phyloP scores from a whole-genome alignment of 2,797 vertebrate genomes.

The Darevskia nairensis region DNA sequence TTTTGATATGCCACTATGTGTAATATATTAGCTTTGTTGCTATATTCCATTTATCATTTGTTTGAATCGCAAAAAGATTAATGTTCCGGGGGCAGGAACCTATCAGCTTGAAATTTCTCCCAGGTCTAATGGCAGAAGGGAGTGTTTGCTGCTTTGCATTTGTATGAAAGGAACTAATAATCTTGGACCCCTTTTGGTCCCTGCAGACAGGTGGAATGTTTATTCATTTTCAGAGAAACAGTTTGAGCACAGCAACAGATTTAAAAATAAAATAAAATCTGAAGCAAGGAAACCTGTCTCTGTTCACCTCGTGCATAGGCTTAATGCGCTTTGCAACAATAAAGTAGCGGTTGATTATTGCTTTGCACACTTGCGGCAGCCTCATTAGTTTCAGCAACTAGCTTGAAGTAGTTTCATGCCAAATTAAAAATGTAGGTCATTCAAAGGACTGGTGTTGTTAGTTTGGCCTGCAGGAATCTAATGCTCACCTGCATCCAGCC shows the following conservation, averaged over 20 bases:
- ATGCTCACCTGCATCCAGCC: conserved; percentile 55
- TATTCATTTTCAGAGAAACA: conserved; percentile 69
- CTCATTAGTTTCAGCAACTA: conserved; percentile 76
- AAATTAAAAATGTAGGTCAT: conserved; percentile 79
- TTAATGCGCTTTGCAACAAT: conserved; percentile 66
- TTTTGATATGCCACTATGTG: background rate
- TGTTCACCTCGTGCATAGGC: conserved; percentile 52
- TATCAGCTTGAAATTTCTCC: conserved; percentile 55
- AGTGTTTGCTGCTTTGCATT: conserved; percentile 47
- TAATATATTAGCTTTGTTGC: conserved; percentile 17
- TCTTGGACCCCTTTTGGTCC: conserved; percentile 50
- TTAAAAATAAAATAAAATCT: conserved; percentile 25
- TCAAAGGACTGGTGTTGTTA: conserved; percentile 73
- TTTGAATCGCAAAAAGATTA: conserved; percentile 40
- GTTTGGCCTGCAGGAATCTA: conserved; percentile 68
- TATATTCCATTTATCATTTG: conserved; percentile 43
- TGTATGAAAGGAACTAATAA: conserved; percentile 63
- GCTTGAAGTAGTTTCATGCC: conserved; percentile 72
- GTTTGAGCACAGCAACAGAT: conserved; percentile 41
- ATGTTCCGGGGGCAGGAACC: conserved; percentile 57
- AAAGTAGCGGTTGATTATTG: conserved; percentile 73
- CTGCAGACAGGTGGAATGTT: conserved; percentile 47
- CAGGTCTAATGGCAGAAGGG: conserved; percentile 35
- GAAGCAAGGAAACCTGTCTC: conserved; percentile 62
- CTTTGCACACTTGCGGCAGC: conserved; percentile 61